Percentiles rank a stretch among this genome's conserved stretches.
Conservation (phyloP, 2,113 vertebrate species). For the Chaetops frenatus region DNA sequence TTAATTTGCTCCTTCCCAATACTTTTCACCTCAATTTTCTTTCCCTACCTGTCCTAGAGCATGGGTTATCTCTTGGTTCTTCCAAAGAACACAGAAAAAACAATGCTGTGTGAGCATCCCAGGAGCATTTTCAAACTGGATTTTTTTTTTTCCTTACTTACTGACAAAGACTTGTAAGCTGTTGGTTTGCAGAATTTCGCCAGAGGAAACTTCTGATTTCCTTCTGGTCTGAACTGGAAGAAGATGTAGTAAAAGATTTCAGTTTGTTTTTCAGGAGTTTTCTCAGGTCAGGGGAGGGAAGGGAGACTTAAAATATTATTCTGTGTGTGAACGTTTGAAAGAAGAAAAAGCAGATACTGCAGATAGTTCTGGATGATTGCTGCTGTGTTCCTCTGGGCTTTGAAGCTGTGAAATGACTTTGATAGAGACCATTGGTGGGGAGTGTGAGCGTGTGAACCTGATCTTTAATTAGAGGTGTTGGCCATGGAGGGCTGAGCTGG, state of each 20-base stretch:
- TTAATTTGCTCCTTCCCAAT: accelerated
- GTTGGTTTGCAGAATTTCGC: not conserved
- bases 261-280: not conserved
- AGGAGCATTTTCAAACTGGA: not conserved
- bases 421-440: not conserved
- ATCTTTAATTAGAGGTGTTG: conserved; percentile 9
- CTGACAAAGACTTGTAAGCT: not conserved
- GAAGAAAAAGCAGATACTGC: not conserved
- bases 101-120: accelerated
- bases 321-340: not conserved
- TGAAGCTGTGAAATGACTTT: not conserved
- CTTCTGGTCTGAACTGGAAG: conserved; percentile 14
- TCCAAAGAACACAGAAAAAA: not conserved
- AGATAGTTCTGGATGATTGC: not conserved
- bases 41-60: not conserved
- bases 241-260: not conserved
- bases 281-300: not conserved
- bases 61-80: accelerated
- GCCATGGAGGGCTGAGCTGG: not conserved
- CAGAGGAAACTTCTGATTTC: conserved; percentile 39
- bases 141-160: not conserved
- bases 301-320: not conserved
- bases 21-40: not conserved
- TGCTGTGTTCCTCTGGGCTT: not conserved
- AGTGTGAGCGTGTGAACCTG: not conserved